Evolutionary conservation across 2,113 vertebrate genomes (phyloP).

Genomic region (Synchiropus splendidus): DNA sequence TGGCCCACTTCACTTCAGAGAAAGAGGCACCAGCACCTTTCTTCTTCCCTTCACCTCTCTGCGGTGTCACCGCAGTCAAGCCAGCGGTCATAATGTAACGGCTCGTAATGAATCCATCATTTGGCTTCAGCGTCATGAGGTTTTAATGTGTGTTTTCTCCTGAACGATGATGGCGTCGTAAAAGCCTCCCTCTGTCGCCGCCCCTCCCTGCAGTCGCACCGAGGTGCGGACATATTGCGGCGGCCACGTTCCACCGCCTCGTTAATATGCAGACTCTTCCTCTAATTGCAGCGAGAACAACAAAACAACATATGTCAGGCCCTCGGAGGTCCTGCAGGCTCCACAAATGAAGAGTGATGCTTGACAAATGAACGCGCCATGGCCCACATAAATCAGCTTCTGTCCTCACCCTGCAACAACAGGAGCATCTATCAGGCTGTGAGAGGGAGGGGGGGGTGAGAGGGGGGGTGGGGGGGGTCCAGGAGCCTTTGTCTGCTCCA

Average conservation of each 20-base stretch:
- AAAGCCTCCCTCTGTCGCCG: not conserved
- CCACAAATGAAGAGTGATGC: slow-evolving; percentile 63
- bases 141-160: no score
- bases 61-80: no score
- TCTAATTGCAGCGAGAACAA: slow-evolving; percentile 67
- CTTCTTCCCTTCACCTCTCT: no score
- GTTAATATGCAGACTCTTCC: slow-evolving; percentile 57
- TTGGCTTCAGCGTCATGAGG: no score
- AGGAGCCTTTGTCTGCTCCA: no score
- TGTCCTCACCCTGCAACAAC: slow-evolving; percentile 4
- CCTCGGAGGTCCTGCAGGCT: slow-evolving; percentile 58
- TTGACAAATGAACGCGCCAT: slow-evolving; percentile 67
- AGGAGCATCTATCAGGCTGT: slow-evolving; percentile 6
- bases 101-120: no score
- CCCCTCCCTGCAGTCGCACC: slow-evolving; percentile 2
- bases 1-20: no score
- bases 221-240: slow-evolving; percentile 40
- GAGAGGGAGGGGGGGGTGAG: no score
- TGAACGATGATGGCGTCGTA: no score
- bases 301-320: slow-evolving; percentile 66
- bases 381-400: slow-evolving; percentile 63
- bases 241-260: slow-evolving; percentile 42
- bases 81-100: no score
- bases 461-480: no score
- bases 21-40: no score